phyloP scores from a whole-genome alignment of 1,140 invertebrate genomes.

The Drosophila albomicans region DNA sequence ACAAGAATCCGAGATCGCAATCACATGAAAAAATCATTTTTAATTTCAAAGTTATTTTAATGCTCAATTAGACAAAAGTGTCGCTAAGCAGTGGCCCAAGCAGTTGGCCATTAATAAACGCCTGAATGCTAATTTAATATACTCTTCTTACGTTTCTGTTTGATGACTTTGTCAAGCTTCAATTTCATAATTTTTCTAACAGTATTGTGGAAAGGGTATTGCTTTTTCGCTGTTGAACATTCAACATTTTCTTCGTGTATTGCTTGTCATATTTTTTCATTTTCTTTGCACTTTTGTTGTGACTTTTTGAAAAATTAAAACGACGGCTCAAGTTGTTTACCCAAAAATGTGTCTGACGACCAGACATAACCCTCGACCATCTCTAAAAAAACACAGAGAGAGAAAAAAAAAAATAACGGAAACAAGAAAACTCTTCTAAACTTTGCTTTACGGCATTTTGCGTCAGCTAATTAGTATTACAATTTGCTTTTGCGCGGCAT shows the following conservation, averaged over 20 bases:
- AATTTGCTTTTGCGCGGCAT: constrained; percentile 68
- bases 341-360: constrained; percentile 58
- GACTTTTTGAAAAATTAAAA: constrained; percentile 80
- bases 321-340: constrained; percentile 80
- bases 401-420: constrained; percentile 14
- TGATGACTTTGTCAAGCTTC: constrained; percentile 18
- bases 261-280: constrained; percentile 23
- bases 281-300: constrained; percentile 70
- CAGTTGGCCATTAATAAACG: constrained; percentile 33
- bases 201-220: constrained; percentile 24
- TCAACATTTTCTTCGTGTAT: neutral
- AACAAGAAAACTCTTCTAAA: constrained; percentile 64
- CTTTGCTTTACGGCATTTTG: constrained; percentile 60
- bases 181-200: too few species aligned
- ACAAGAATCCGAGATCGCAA: neutral
- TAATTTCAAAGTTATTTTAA: constrained; percentile 36
- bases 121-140: constrained; percentile 30
- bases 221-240: constrained; percentile 33
- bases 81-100: constrained; percentile 7
- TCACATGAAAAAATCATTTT: constrained; percentile 28
- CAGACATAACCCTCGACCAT: constrained; percentile 11
- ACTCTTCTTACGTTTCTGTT: neutral
- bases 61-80: constrained; percentile 39
- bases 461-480: constrained; percentile 82
- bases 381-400: neutral